Conservation (phyloP, 1,140 invertebrate species). For the Pseudomyrmex concolor region DNA sequence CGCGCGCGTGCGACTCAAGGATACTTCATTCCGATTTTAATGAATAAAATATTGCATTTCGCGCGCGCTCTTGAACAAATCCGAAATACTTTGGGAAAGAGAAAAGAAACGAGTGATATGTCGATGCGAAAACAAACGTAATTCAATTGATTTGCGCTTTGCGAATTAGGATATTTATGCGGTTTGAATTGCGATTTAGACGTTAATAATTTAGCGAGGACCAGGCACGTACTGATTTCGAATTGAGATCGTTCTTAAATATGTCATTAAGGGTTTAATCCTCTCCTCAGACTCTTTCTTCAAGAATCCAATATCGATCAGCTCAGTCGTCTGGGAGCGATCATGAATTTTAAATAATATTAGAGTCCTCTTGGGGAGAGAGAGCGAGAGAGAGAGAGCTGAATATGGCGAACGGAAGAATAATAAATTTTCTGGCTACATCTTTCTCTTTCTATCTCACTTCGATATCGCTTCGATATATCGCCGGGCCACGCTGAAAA, state of each 20-base stretch:
- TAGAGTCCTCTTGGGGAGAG: conserved; percentile 27
- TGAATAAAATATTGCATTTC: neutral
- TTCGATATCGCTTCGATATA: conserved; percentile 27
- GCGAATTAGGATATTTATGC: neutral
- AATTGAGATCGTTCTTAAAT: conserved; percentile 53
- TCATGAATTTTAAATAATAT: conserved; percentile 61
- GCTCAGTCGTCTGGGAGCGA: conserved; percentile 48
- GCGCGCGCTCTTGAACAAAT: neutral
- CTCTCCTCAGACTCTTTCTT: conserved; percentile 53
- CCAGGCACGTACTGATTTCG: conserved; percentile 21
- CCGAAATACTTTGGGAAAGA: neutral
- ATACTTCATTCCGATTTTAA: neutral
- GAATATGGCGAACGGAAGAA: conserved; percentile 54
- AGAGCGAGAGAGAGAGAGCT: neutral
- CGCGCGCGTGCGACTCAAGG: neutral
- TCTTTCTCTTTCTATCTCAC: conserved; percentile 16
- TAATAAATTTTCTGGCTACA: conserved; percentile 54
- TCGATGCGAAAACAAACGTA: neutral
- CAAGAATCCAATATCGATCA: conserved; percentile 48
- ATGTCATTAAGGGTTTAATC: conserved; percentile 53
- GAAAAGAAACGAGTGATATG: neutral
- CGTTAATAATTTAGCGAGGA: neutral
- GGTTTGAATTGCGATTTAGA: neutral
- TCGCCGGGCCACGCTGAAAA: conserved; percentile 47
- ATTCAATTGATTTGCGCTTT: neutral